Evolutionary conservation across 37 sponge, comb jelly and placozoan species (phyloP).

Genomic region (Cliona cf. orientalis): DNA sequence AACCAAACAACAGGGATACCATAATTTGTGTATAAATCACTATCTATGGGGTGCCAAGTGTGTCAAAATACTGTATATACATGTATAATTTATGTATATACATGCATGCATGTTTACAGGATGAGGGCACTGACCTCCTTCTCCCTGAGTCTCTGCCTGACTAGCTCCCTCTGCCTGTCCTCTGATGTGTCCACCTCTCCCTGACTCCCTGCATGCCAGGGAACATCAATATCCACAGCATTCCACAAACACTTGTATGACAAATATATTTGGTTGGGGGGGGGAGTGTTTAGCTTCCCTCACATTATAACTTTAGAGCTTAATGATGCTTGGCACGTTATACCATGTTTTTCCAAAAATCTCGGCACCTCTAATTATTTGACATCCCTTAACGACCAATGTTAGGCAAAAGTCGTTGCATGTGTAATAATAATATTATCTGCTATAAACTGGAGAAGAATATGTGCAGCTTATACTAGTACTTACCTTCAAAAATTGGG

Average conservation of each 20-base stretch:
- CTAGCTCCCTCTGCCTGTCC: conserved; percentile 44
- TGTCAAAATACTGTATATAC: background rate
- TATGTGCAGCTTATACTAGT: no score
- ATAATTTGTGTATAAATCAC: no score
- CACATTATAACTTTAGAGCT: no score
- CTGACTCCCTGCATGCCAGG: conserved; percentile 25
- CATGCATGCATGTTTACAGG: background rate
- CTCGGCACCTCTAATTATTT: no score
- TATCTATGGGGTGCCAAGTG: background rate
- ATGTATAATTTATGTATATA: no score
- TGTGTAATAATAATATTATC: no score
- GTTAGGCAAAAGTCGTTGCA: no score
- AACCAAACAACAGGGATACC: background rate
- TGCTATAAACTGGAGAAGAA: no score
- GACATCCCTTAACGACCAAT: no score
- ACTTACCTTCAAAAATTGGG: no score
- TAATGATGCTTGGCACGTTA: no score
- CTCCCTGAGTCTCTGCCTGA: conserved; percentile 38
- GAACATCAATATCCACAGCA: background rate
- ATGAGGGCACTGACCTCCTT: conserved; percentile 35
- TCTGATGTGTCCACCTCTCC: conserved; percentile 59
- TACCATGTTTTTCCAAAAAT: no score
- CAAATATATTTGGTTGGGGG: background rate
- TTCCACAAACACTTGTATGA: background rate
- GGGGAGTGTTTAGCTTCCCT: background rate